Percentiles rank a stretch among this genome's conserved stretches.
These are phyloP conservation scores for Agonum fuliginosum DNA, from an alignment of 2,888 invertebrate species.

Conservation along the genomic window DNA sequence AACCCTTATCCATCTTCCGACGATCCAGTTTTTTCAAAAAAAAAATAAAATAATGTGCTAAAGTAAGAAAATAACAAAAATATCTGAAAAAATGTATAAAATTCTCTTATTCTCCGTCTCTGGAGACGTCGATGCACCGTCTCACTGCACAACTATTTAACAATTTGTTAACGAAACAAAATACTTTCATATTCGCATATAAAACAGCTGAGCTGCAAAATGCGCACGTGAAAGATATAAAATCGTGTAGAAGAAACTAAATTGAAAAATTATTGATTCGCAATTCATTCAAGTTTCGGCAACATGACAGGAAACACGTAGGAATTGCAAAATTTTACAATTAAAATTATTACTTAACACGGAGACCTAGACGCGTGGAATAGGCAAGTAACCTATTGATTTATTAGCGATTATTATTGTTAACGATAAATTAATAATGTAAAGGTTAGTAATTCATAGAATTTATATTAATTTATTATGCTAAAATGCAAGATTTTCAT, in stretches of 20 bases:
- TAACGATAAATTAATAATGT: conserved; percentile 1
- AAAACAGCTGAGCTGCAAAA: not conserved
- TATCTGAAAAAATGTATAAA: no score
- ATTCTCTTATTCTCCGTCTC: no score
- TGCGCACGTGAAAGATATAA: conserved; percentile 31
- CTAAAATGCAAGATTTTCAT: no score
- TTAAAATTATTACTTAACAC: conserved; percentile 6
- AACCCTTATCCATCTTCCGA: no score
- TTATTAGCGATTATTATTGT: conserved; percentile 3
- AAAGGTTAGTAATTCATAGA: no score
- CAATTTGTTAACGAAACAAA: conserved; percentile 42
- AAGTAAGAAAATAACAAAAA: no score
- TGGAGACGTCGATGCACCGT: not conserved
- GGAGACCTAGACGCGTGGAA: not conserved
- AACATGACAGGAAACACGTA: conserved; percentile 39
- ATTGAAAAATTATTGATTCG: conserved; percentile 25
- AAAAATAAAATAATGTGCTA: no score
- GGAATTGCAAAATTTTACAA: not conserved
- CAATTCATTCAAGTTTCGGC: not conserved
- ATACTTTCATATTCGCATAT: conserved; percentile 34
- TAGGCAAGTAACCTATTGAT: not conserved
- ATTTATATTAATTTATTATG: conserved; percentile 1
- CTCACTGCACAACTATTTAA: conserved; percentile 29
- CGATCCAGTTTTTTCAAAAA: no score
- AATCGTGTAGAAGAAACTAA: conserved; percentile 23